Evolutionary conservation across 2,888 invertebrate genomes (phyloP), one percentile per base, ranked within the genome.

Genomic region (Anoncus sp.): DNA sequence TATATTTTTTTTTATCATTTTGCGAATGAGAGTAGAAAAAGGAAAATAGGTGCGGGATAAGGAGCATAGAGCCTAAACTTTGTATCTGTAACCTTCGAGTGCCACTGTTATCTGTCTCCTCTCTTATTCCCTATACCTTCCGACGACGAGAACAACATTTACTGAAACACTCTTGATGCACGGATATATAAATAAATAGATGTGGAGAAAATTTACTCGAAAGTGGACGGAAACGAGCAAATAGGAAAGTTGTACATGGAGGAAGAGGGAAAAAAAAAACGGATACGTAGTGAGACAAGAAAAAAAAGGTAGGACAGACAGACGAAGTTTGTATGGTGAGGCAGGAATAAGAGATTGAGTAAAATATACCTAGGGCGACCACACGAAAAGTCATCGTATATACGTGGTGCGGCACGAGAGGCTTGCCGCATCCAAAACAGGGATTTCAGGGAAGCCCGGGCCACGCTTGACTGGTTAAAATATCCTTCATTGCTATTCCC

Each of bases 401-500:
- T 38, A 43, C 12, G 53, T 12, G 16, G 27, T 40, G 7, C 20
- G 9, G 57, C 27, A 31, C 55, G 66, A 66, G 71, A 72, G 70
- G 70, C 65, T 80, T 49, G 78, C 70, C 83, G 85, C 84, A 86
- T 86, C 87, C 82, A 83, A 87, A 89, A 87, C 86, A 86, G 87
- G 87, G 88, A 88, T 88, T 89, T 87, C 82, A 80, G 77, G 81
- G 82, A 85, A 88, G 85, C 86, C 84, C 73, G 75, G 81, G 81
- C 77, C 85, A 85, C 85, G 87, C 82, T 86, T 85, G 84, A 86
- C 86, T 87, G 86, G 84, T 83, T 88, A 85, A 87, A 87, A 87
- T 88, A 88, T 87, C 85, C 84, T 87, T 85, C 86, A 82, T 86
- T 86, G 86, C 84, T 86, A 85, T 87, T 87, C 84, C 81, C 83